Conservation (phyloP, 2,797 vertebrate genomes). For the Pitangus sulphuratus region DNA sequence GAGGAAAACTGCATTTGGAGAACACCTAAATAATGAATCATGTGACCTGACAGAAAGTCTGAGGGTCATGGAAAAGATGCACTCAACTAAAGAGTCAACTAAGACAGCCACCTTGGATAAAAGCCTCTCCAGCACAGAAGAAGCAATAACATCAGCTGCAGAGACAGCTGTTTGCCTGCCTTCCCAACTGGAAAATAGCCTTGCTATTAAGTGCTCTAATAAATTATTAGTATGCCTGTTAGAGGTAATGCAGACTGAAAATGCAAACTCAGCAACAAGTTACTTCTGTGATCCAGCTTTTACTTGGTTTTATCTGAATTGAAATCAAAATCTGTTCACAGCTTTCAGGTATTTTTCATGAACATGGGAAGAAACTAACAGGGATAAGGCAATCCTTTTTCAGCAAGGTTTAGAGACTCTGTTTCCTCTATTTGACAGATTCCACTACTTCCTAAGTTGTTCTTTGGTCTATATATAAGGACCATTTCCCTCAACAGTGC, state of each 20-base stretch:
- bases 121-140: neutral
- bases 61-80: neutral
- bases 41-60: neutral
- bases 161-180: neutral
- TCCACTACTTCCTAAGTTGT: neutral
- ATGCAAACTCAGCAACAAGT: neutral
- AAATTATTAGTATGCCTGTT: constrained; percentile 31
- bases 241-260: neutral
- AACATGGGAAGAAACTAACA: neutral
- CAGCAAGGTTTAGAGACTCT: neutral
- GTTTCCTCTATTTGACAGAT: neutral
- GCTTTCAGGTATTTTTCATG: constrained; percentile 4
- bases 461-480: neutral
- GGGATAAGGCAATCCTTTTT: neutral
- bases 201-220: neutral
- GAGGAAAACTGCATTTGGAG: neutral
- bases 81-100: neutral
- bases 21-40: neutral
- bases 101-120: neutral
- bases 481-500: neutral
- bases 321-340: constrained; percentile 7
- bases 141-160: neutral
- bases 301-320: neutral
- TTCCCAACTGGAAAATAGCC: neutral
- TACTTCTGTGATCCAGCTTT: neutral